These are phyloP conservation scores for Trichoplusia ni DNA, from an alignment of 1,140 invertebrate genomes.

Conservation along the genomic window DNA sequence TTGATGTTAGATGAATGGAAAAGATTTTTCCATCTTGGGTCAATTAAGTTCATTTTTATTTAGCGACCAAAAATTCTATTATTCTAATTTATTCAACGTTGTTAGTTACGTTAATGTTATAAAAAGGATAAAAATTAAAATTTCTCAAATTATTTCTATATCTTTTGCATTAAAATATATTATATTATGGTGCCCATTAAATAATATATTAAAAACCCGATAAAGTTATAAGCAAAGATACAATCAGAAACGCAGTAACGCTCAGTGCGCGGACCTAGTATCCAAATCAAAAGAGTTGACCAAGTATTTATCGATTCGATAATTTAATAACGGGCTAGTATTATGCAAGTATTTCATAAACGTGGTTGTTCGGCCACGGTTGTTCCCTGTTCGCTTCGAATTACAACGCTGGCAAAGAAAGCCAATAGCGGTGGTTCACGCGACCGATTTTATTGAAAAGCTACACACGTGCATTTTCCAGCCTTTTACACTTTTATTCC, in stretches of 20 bases:
- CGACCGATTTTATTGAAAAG: conserved; percentile 69
- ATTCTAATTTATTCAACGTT: no score
- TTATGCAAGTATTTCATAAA: conserved; percentile 13
- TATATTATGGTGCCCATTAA: no score
- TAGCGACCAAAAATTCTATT: no score
- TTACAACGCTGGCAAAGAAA: conserved; percentile 54
- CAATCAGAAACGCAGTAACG: conserved; percentile 9
- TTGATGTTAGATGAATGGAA: no score
- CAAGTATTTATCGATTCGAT: conserved; percentile 11
- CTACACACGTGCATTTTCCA: conserved; percentile 49
- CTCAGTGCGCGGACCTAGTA: background rate
- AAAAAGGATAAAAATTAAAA: no score
- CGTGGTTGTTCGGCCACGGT: background rate
- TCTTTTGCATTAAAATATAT: no score
- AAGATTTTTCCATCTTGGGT: no score
- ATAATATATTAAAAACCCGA: background rate
- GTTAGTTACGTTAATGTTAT: no score
- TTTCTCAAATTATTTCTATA: no score
- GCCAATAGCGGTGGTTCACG: conserved; percentile 60
- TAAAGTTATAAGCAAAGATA: background rate
- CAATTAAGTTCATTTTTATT: no score
- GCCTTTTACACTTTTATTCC: conserved; percentile 15
- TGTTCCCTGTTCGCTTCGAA: conserved; percentile 32
- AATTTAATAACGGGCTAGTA: conserved; percentile 4
- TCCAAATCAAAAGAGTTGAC: background rate